A percentile compares a stretch with the other conserved stretches of the same genome.
Evolutionary conservation across 2,113 vertebrate genomes (phyloP).

Genomic region (Pica pica): DNA sequence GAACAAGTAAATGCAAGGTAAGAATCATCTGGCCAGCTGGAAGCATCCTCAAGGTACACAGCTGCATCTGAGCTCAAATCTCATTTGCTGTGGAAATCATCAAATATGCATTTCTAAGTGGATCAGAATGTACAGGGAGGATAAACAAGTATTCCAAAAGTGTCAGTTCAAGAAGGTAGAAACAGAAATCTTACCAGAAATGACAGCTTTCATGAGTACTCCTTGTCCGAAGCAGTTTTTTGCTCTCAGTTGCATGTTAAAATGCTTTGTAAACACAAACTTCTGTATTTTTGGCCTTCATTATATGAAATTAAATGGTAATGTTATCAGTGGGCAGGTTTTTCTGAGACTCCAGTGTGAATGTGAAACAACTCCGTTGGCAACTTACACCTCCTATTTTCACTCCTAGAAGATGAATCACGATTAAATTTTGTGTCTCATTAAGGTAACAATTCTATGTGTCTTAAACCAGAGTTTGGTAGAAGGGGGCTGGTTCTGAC

Average conservation of each 20-base stretch:
- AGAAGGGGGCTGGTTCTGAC: not conserved
- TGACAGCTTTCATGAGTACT: not conserved
- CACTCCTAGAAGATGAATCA: not conserved
- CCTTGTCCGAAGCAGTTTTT: not conserved
- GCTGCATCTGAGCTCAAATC: not conserved
- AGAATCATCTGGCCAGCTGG: not conserved
- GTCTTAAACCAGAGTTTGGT: not conserved
- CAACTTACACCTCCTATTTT: not conserved
- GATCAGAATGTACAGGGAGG: not conserved
- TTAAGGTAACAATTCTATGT: not conserved
- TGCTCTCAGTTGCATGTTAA: not conserved
- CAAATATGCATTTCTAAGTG: constrained; percentile 18
- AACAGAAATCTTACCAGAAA: not conserved
- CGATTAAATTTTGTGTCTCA: not conserved
- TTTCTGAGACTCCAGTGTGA: not conserved
- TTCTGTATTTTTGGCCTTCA: not conserved
- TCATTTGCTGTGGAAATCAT: not conserved
- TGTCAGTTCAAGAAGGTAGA: not conserved
- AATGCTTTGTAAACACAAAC: not conserved
- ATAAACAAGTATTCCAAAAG: not conserved
- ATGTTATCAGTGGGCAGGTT: not conserved
- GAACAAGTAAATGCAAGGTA: not conserved
- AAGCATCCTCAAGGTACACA: constrained; percentile 1
- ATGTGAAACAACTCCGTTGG: not conserved
- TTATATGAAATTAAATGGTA: not conserved